Percentiles rank a stretch among this genome's conserved stretches.
These are phyloP conservation scores for Lagodon rhomboides DNA, from an alignment of 2,797 vertebrate genomes.

Conservation along the genomic window DNA sequence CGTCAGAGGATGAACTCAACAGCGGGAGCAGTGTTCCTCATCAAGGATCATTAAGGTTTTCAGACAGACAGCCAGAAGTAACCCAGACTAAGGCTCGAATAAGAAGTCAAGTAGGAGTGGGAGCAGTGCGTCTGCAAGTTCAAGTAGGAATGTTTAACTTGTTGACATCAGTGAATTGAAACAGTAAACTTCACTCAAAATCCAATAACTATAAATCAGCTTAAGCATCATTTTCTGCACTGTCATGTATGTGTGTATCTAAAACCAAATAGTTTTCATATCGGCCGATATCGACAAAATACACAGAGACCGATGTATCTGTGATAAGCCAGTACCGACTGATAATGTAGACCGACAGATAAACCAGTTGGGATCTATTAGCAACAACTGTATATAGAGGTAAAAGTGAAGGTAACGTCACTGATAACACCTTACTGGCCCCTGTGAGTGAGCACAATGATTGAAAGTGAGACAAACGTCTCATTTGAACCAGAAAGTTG, in stretches of 20 bases:
- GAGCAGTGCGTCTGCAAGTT: neutral
- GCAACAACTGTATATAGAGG: neutral
- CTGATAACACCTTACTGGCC: neutral
- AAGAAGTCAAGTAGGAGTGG: too few species aligned
- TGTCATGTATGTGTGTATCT: too few species aligned
- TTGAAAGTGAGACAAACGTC: neutral
- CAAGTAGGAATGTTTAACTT: too few species aligned
- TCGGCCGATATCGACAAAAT: too few species aligned
- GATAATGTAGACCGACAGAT: too few species aligned
- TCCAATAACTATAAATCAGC: too few species aligned
- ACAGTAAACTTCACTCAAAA: too few species aligned
- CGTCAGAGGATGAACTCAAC: slow-evolving; percentile 16
- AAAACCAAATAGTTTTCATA: too few species aligned
- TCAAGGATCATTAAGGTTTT: slow-evolving; percentile 31
- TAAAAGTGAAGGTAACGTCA: neutral
- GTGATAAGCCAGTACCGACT: too few species aligned
- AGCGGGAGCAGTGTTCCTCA: slow-evolving; percentile 1
- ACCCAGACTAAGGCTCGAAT: neutral
- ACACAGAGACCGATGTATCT: too few species aligned
- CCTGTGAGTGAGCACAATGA: neutral
- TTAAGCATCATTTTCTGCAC: too few species aligned
- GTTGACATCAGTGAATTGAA: too few species aligned
- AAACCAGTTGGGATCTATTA: neutral
- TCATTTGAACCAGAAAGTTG: neutral
- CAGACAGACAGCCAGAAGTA: slow-evolving; percentile 6